Percentiles rank a stretch among this genome's conserved stretches.
These are phyloP conservation scores for Temnothorax unifasciatus DNA, from an alignment of 2,888 invertebrate species.

Conservation along the genomic window DNA sequence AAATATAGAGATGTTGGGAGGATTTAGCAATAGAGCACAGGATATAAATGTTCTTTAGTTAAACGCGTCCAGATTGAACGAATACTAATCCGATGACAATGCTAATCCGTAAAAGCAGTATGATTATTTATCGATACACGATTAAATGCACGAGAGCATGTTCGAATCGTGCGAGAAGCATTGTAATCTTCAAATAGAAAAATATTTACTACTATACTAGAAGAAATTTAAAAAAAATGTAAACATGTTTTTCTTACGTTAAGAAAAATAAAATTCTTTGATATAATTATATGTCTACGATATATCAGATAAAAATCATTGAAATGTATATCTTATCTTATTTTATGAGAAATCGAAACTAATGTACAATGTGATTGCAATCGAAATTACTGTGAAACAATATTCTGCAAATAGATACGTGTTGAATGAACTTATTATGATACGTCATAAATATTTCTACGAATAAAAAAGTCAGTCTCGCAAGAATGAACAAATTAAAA, in stretches of 20 bases:
- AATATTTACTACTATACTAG: not conserved
- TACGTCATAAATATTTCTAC: not conserved
- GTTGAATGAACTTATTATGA: not conserved
- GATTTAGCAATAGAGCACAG: not conserved
- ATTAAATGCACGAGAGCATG: not conserved
- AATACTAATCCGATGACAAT: not conserved
- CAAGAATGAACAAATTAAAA: slow-evolving; percentile 19
- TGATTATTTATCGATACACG: not conserved
- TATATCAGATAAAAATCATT: not conserved
- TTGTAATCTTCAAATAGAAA: not conserved
- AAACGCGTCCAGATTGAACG: too few species aligned
- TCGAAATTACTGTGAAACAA: not conserved
- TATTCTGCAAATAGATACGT: not conserved
- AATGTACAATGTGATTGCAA: not conserved
- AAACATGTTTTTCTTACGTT: not conserved
- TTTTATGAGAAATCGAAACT: not conserved
- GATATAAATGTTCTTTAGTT: not conserved
- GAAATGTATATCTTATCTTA: slow-evolving; percentile 1
- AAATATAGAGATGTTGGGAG: not conserved
- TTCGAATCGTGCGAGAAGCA: not conserved
- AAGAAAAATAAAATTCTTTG: too few species aligned
- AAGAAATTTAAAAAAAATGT: not conserved
- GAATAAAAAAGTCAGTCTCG: not conserved
- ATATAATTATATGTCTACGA: too few species aligned
- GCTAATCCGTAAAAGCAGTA: not conserved